phyloP scores from a whole-genome alignment of 2,797 vertebrate species.

The Halcyon chelicuti region DNA sequence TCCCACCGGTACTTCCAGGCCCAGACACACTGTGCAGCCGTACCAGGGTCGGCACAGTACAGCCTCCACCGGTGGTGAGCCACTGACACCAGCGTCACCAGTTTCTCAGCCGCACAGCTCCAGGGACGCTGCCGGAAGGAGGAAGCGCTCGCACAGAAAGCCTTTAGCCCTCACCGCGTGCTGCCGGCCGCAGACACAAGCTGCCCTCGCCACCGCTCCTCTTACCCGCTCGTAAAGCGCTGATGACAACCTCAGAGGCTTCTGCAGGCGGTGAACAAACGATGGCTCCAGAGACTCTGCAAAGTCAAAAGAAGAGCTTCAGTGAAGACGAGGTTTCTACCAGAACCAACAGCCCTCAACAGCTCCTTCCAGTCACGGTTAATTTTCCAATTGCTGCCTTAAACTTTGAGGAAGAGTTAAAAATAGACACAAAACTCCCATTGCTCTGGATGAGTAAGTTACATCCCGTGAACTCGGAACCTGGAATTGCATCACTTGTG shows the following conservation, averaged over 20 bases:
- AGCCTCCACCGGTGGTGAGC: no score
- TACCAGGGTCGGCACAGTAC: background rate
- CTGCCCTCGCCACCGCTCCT: background rate
- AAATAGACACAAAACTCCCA: background rate
- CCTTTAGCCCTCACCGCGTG: fast-evolving
- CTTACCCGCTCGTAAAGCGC: slow-evolving; percentile 61
- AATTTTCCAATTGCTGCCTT: background rate
- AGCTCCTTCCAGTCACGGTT: background rate
- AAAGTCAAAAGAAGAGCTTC: background rate
- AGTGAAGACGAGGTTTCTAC: background rate
- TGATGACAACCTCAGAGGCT: slow-evolving; percentile 46
- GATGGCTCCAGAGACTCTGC: slow-evolving; percentile 68
- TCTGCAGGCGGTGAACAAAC: slow-evolving; percentile 49
- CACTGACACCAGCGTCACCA: background rate
- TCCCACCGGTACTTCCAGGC: background rate
- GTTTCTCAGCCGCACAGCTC: background rate
- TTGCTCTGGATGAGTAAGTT: background rate
- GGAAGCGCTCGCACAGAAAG: background rate
- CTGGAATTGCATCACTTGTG: background rate
- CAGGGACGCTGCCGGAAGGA: background rate
- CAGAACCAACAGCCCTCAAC: background rate
- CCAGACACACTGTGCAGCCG: fast-evolving
- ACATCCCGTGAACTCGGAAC: fast-evolving
- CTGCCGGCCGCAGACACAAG: background rate
- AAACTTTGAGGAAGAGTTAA: background rate